Percentiles rank a stretch among this genome's conserved stretches.
Evolutionary conservation across 2,797 vertebrate species (phyloP).

Genomic region (Carduelis carduelis): DNA sequence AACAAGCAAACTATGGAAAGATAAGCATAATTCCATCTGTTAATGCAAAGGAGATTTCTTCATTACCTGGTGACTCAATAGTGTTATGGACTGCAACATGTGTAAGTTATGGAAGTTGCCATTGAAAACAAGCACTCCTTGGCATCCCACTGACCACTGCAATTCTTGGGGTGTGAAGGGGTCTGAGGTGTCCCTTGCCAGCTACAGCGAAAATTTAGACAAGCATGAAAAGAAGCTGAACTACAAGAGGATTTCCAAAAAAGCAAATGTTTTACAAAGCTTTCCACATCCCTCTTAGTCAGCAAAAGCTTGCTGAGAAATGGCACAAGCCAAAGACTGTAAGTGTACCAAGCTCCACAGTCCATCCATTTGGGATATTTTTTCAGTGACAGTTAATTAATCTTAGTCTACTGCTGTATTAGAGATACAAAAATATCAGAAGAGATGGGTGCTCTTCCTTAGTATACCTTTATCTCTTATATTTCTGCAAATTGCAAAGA

Average conservation of each 20-base stretch:
- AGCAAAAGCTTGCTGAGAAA: background rate
- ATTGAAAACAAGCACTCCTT: background rate
- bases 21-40: background rate
- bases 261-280: background rate
- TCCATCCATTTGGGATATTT: background rate
- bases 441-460: background rate
- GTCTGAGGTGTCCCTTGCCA: background rate
- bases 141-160: background rate
- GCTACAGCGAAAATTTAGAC: background rate
- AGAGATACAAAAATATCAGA: background rate
- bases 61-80: background rate
- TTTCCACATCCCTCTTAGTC: background rate
- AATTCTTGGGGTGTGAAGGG: background rate
- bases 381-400: background rate
- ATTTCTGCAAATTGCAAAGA: background rate
- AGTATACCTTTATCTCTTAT: background rate
- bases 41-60: slow-evolving; percentile 4
- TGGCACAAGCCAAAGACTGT: background rate
- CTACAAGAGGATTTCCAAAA: background rate
- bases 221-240: background rate
- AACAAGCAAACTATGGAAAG: background rate
- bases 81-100: background rate
- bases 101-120: background rate
- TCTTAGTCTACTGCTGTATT: background rate
- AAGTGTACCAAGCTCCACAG: background rate